A percentile compares a stretch with the other conserved stretches of the same genome.
Conservation (phyloP, 2,888 invertebrate species). For the Ichneumon xanthorius region DNA sequence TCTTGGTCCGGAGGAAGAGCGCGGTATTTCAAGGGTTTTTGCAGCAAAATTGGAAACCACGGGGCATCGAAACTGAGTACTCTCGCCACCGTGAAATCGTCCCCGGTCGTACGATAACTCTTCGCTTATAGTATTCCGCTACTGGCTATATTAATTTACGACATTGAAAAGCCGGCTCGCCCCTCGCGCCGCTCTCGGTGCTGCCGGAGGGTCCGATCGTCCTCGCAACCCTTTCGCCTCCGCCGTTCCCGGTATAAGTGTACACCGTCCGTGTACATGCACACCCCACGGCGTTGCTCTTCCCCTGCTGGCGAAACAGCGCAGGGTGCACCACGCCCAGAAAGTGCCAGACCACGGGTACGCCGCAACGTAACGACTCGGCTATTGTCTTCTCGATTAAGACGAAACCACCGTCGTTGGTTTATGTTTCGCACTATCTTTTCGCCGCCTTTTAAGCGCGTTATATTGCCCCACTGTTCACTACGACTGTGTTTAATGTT, state of each 20-base stretch:
- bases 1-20: not conserved
- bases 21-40: not conserved
- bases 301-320: conserved; percentile 23
- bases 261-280: not conserved
- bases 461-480: not conserved
- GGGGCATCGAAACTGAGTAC: conserved; percentile 5
- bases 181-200: conserved; percentile 9
- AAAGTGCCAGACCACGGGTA: conserved; percentile 54
- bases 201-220: conserved; percentile 16
- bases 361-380: conserved; percentile 77
- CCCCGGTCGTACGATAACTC: conserved; percentile 35
- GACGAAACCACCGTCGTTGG: conserved; percentile 60
- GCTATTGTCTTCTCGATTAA: conserved; percentile 73
- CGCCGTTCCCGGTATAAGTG: conserved; percentile 42
- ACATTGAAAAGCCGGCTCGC: conserved; percentile 48
- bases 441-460: not conserved
- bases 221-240: conserved; percentile 54
- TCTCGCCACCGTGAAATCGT: conserved; percentile 61
- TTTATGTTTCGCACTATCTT: not conserved
- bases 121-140: conserved; percentile 60
- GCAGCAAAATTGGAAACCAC: conserved; percentile 1
- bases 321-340: conserved; percentile 58
- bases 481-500: not conserved
- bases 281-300: not conserved
- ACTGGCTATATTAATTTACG: conserved; percentile 66